A percentile compares a stretch with the other conserved stretches of the same genome.
Evolutionary conservation across 2,888 invertebrate species (phyloP).

Genomic region (Galerucella nymphaeae): DNA sequence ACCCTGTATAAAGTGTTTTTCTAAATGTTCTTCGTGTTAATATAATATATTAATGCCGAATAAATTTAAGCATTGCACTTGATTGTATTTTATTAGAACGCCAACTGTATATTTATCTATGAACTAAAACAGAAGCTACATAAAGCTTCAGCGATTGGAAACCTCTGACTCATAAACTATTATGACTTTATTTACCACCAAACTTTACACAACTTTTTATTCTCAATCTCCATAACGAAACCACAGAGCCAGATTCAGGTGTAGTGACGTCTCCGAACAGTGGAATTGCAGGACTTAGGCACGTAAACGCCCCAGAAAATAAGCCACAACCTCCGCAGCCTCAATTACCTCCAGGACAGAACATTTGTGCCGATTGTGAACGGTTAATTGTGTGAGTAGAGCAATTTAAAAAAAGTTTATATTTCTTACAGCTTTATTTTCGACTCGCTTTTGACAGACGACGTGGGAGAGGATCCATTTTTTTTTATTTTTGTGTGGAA

Average conservation of each 20-base stretch:
- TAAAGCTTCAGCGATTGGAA: too few relatives aligned
- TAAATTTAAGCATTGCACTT: too few relatives aligned
- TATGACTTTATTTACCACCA: constrained; percentile 14
- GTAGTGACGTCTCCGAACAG: constrained; percentile 64
- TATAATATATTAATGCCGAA: too few relatives aligned
- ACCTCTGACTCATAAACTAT: too few relatives aligned
- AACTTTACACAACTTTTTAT: constrained; percentile 7
- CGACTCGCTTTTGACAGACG: constrained; percentile 17
- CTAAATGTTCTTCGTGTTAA: too few relatives aligned
- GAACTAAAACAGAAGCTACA: too few relatives aligned
- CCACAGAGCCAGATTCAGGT: constrained; percentile 64
- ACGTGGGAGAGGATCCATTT: constrained; percentile 9
- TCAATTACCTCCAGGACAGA: constrained; percentile 87
- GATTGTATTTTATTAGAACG: too few relatives aligned
- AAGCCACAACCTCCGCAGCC: constrained; percentile 73
- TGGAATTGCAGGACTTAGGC: constrained; percentile 73
- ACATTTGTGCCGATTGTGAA: constrained; percentile 97
- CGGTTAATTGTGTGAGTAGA: constrained; percentile 95
- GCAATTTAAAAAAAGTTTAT: neutral
- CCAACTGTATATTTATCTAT: too few relatives aligned
- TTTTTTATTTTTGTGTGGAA: constrained; percentile 3
- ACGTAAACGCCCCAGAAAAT: constrained; percentile 80
- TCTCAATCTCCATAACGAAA: constrained; percentile 16
- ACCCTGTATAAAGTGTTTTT: too few relatives aligned
- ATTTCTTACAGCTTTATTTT: constrained; percentile 29